phyloP scores from a whole-genome alignment of 2,113 vertebrate species.

The Zosterops lateralis region DNA sequence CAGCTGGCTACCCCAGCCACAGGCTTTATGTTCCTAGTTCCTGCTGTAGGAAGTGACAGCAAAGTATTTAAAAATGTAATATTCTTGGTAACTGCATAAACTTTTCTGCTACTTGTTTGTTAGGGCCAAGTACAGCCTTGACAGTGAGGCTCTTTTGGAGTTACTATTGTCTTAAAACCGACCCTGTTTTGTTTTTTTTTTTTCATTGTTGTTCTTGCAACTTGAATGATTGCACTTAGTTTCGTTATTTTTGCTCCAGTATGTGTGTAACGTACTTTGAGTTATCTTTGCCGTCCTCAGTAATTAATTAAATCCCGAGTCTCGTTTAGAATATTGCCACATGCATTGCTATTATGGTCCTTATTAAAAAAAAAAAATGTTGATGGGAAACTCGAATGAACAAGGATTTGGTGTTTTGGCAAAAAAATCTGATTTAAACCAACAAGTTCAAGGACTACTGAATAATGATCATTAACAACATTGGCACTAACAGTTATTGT shows the following conservation, averaged over 20 bases:
- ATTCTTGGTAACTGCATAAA: neutral
- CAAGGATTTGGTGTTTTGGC: neutral
- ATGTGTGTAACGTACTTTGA: constrained; percentile 9
- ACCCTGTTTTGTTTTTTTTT: neutral
- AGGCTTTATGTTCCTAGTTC: neutral
- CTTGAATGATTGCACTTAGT: neutral
- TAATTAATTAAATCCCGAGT: constrained; percentile 1
- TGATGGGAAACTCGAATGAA: neutral
- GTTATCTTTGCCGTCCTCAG: constrained; percentile 1
- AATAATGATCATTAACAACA: neutral
- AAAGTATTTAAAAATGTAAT: neutral
- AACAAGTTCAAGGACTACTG: neutral
- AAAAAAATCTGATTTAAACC: neutral
- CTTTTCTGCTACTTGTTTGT: neutral
- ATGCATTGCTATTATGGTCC: neutral
- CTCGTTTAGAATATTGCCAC: neutral
- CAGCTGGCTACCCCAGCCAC: accelerated
- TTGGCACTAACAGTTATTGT: neutral
- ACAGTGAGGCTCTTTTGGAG: neutral
- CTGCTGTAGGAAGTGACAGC: neutral
- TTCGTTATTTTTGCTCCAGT: neutral
- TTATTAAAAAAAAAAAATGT: neutral
- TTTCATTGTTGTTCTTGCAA: neutral
- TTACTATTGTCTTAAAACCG: neutral
- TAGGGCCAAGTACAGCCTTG: neutral